A percentile compares a stretch with the other conserved stretches of the same genome.
phyloP scores from a whole-genome alignment of 2,888 invertebrate species.

The Heliconius erato region DNA sequence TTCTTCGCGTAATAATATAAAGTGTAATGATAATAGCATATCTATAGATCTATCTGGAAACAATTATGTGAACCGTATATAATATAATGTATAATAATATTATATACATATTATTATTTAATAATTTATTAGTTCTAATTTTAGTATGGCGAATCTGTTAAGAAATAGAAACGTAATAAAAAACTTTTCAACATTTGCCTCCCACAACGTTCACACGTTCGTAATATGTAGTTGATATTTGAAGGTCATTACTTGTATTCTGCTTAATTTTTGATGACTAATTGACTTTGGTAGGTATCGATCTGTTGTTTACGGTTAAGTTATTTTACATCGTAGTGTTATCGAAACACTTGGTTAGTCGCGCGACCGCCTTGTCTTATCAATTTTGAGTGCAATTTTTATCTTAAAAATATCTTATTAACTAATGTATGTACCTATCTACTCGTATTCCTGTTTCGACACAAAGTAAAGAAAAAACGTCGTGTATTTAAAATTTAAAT shows the following conservation, averaged over 20 bases:
- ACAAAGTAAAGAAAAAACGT: background rate
- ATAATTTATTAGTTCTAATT: background rate
- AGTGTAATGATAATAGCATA: background rate
- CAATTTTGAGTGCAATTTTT: conserved; percentile 2
- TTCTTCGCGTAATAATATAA: background rate
- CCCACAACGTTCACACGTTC: conserved; percentile 35
- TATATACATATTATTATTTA: too few relatives aligned
- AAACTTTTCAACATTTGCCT: conserved; percentile 19
- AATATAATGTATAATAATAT: background rate
- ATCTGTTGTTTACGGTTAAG: background rate
- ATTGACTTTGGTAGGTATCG: background rate
- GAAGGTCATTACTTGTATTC: conserved; percentile 34
- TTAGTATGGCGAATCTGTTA: background rate
- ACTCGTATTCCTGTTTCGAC: background rate
- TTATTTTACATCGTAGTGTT: background rate
- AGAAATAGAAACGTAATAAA: background rate
- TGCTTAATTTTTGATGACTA: conserved; percentile 30
- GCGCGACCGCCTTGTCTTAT: background rate
- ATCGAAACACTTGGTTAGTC: background rate
- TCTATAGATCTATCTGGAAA: background rate
- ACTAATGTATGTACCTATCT: background rate
- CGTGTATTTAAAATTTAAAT: background rate
- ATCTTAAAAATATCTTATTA: background rate
- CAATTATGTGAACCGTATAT: background rate
- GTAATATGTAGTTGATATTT: conserved; percentile 35